Conservation (phyloP, 2,113 vertebrate species). For the Tympanuchus pallidicinctus region DNA sequence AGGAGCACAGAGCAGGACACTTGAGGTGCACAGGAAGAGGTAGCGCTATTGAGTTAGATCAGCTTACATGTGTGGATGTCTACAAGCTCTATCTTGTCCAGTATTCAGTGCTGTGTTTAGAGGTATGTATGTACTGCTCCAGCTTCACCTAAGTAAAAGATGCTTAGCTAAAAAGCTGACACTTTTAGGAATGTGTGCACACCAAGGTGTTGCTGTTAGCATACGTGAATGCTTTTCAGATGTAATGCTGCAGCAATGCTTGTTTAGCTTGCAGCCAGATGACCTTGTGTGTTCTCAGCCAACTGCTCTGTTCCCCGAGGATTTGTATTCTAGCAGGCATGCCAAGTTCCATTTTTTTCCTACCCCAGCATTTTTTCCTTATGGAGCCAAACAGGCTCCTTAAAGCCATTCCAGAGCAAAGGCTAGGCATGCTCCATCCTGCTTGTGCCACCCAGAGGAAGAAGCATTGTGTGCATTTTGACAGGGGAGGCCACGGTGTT, state of each 20-base stretch:
- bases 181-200: not conserved
- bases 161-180: not conserved
- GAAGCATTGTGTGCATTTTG: not conserved
- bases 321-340: not conserved
- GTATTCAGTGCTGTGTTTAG: not conserved
- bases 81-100: not conserved
- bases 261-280: not conserved
- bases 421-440: fast-evolving
- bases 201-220: not conserved
- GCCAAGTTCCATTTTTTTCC: not conserved
- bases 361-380: constrained; percentile 5
- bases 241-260: fast-evolving
- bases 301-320: not conserved
- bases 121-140: not conserved
- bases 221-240: not conserved
- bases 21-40: not conserved
- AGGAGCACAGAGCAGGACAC: not conserved
- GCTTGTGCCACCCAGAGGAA: not conserved
- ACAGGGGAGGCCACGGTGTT: not conserved
- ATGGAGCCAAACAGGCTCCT: not conserved
- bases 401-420: not conserved
- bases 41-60: not conserved
- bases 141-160: not conserved
- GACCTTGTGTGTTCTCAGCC: constrained; percentile 7
- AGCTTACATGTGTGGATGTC: not conserved